Base-by-base conservation (phyloP, 2,888 invertebrate genomes). In the Lymantria dispar region DNA sequence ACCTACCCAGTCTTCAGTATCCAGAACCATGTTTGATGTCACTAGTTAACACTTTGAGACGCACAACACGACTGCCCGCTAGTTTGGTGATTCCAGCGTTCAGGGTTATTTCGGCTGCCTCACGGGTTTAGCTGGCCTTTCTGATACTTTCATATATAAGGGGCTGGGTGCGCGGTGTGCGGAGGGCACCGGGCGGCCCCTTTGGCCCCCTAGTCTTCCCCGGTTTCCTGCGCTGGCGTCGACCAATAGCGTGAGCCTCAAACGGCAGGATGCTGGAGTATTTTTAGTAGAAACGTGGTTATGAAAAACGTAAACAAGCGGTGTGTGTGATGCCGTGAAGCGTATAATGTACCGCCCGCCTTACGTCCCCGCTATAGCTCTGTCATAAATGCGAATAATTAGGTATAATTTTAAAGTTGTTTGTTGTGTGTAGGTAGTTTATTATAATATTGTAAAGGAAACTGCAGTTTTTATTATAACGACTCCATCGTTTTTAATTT, bases 21-120 rank as follows among this genome's bases (percentile, higher is more conserved):
- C 89, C 84, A 90, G 86, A 87, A 79, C 90, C 91, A 91, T 91
- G 80, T 83, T 87, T 78, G 75, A 82, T 84, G 79, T 87, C 89
- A 91, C 91, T 88, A 79, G 90, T 87, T 87, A 88, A 78, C 90
- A 90, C 90, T 88, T 74, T 86, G 90, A 90, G 90, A 89, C 89
- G 88, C 90, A 91, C 90, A 90, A 90, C 90, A 91, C 90, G 90
- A 91, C 90, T 91, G 90, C 74, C 80, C 72, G 76, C 75, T 66
- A 78, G 70, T 76, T 73, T 81, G 78, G 71, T 74, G 85, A 74
- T 86, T 87, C 86, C 90, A 87, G 83, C 87, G 87, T 85, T 87
- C 87, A 85, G 88, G 87, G 88, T 89, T 91, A 91, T 91, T 90
- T 89, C 87, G 85, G 87, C 87, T 84, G 77, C 72, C 80, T 77